These are phyloP conservation scores for Cephalopterus ornatus DNA, from an alignment of 2,113 vertebrate species.

Conservation along the genomic window DNA sequence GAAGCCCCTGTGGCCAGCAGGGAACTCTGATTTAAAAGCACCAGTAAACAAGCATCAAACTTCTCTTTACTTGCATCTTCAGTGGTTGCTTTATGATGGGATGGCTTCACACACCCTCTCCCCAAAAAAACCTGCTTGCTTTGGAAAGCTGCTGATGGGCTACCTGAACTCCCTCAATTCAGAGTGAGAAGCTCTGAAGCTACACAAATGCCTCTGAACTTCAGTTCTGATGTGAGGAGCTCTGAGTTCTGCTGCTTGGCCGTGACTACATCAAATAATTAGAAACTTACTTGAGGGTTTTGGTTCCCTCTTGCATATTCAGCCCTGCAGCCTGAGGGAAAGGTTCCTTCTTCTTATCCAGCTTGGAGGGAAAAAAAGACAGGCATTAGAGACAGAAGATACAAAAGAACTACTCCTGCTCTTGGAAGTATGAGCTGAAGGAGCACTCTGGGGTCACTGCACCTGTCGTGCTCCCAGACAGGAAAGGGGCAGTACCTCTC, in stretches of 20 bases:
- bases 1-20: neutral
- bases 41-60: neutral
- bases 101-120: neutral
- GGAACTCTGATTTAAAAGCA: neutral
- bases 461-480: neutral
- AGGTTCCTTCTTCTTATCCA: conserved; percentile 96
- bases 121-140: neutral
- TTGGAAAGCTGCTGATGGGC: neutral
- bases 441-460: neutral
- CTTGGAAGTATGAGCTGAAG: neutral
- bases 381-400: neutral
- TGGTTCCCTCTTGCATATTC: conserved; percentile 84
- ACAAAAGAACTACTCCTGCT: neutral
- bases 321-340: conserved; percentile 78
- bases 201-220: neutral
- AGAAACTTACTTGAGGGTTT: conserved; percentile 86
- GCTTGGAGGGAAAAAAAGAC: conserved; percentile 63
- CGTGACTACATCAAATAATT: neutral
- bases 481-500: conserved; percentile 78
- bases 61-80: neutral
- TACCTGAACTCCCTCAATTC: neutral
- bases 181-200: neutral
- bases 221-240: neutral
- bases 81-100: neutral
- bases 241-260: neutral